phyloP scores from a whole-genome alignment of 2,888 invertebrate genomes.

The Sphaerophoria rueppellii region DNA sequence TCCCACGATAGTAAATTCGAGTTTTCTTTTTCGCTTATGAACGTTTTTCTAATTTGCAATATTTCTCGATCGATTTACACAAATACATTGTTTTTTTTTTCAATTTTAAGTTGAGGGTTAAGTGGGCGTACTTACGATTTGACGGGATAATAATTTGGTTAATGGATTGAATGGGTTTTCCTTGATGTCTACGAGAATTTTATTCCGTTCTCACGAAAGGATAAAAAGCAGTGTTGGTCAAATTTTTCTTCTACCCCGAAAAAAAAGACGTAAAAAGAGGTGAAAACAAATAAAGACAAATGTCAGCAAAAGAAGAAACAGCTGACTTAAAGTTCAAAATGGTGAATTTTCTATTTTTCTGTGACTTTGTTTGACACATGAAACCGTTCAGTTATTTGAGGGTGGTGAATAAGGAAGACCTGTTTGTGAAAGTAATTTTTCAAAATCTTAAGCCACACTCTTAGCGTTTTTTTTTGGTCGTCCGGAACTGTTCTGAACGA shows the following conservation, averaged over 20 bases:
- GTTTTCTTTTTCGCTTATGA: neutral
- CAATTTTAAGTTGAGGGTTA: conserved; percentile 13
- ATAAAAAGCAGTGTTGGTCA: conserved; percentile 21
- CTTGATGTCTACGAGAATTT: conserved; percentile 2
- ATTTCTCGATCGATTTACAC: conserved; percentile 49
- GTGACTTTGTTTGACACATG: neutral
- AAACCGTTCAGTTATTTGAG: conserved; percentile 4
- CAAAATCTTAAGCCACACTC: too few relatives aligned
- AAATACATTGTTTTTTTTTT: conserved; percentile 15
- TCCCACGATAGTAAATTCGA: neutral
- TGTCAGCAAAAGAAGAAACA: conserved; percentile 49
- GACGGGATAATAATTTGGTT: conserved; percentile 16
- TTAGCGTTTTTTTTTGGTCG: too few relatives aligned
- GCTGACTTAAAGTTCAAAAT: conserved; percentile 22
- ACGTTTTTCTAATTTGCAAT: neutral
- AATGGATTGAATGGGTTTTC: neutral
- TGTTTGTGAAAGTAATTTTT: neutral
- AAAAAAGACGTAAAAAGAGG: conserved; percentile 23
- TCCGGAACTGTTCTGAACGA: too few relatives aligned
- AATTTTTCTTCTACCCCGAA: neutral
- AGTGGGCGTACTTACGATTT: conserved; percentile 33
- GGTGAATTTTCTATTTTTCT: neutral
- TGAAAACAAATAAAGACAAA: conserved; percentile 44
- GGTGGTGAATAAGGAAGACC: conserved; percentile 3
- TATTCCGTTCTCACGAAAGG: conserved; percentile 38